A percentile compares a stretch with the other conserved stretches of the same genome.
These are phyloP conservation scores for Eulemur albifrons DNA, from an alignment of 2,797 vertebrate species.

Conservation along the genomic window DNA sequence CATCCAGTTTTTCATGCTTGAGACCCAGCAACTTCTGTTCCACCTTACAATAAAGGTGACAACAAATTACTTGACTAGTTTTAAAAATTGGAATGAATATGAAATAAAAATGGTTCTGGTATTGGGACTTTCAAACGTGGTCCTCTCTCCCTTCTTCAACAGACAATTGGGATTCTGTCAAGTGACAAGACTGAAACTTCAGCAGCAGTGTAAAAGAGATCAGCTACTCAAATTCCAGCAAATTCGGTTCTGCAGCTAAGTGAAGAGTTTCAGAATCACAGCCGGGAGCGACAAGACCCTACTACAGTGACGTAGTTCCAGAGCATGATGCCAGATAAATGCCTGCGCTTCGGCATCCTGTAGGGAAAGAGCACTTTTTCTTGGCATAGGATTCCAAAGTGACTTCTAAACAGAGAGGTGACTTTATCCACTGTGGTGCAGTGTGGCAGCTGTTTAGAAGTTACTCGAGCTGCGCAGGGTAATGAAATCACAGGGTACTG, in stretches of 20 bases:
- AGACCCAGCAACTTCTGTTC: not conserved
- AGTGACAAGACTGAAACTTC: not conserved
- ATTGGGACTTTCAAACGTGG: not conserved
- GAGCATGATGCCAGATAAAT: not conserved
- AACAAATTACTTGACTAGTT: not conserved
- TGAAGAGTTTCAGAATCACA: not conserved
- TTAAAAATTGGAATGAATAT: not conserved
- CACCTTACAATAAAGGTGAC: not conserved
- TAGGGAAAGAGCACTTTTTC: not conserved
- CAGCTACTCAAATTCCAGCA: not conserved
- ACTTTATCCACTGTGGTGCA: not conserved
- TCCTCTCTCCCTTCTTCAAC: not conserved
- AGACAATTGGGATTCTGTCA: not conserved
- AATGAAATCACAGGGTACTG: not conserved
- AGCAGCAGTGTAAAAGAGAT: not conserved
- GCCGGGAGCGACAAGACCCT: not conserved
- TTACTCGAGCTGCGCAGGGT: not conserved
- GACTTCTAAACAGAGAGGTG: not conserved
- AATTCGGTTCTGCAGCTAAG: not conserved
- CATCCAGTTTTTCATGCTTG: not conserved
- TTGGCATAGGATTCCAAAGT: not conserved
- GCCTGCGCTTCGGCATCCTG: rapidly evolving
- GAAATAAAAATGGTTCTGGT: not conserved
- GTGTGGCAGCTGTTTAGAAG: not conserved
- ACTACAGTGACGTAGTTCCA: not conserved